Evolutionary conservation across 2,888 invertebrate genomes (phyloP).

Genomic region (Zonitis immaculata): DNA sequence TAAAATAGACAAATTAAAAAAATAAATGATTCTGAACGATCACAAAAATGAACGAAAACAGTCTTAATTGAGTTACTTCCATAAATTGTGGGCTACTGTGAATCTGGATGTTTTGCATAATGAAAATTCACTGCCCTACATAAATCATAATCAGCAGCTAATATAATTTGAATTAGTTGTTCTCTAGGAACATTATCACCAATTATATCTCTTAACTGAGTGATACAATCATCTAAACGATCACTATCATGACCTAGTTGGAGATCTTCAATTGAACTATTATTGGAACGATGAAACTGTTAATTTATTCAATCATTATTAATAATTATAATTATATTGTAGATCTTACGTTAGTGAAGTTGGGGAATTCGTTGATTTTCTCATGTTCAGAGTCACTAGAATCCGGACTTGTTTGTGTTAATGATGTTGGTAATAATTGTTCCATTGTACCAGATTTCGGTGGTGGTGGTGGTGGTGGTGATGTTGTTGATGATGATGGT

Average conservation of each 20-base stretch:
- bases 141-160: slow-evolving; percentile 57
- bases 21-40: no score
- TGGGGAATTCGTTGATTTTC: slow-evolving; percentile 12
- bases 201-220: slow-evolving; percentile 52
- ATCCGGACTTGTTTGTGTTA: slow-evolving; percentile 23
- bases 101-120: slow-evolving; percentile 43
- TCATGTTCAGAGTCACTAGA: slow-evolving; percentile 28
- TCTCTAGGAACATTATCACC: slow-evolving; percentile 52
- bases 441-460: slow-evolving; percentile 26
- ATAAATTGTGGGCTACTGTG: slow-evolving; percentile 19
- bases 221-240: slow-evolving; percentile 44
- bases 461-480: slow-evolving; percentile 13
- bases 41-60: not conserved
- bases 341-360: slow-evolving; percentile 4
- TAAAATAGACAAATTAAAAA: not conserved
- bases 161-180: slow-evolving; percentile 51
- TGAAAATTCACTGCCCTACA: slow-evolving; percentile 58
- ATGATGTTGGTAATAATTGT: slow-evolving; percentile 24
- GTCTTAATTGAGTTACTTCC: not conserved
- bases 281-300: slow-evolving; percentile 35
- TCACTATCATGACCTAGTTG: slow-evolving; percentile 25
- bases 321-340: not conserved
- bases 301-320: not conserved
- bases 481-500: slow-evolving; percentile 22
- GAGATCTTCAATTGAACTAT: slow-evolving; percentile 28